phyloP scores from a whole-genome alignment of 2,888 invertebrate species.

The Pelosia muscerda region DNA sequence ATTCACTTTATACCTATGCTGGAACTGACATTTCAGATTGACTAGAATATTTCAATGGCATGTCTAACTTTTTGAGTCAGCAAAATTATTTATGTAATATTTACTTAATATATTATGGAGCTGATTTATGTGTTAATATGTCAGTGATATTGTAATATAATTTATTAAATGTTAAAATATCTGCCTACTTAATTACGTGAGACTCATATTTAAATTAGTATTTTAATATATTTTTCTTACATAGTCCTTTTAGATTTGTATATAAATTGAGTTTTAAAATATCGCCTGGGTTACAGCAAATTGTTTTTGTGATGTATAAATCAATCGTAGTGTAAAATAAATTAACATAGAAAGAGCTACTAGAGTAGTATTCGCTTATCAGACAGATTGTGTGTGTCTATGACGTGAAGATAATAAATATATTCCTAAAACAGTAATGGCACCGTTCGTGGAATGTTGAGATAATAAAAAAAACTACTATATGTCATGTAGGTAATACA shows the following conservation, averaged over 20 bases:
- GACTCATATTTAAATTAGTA: not conserved
- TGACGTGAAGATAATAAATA: conserved; percentile 13
- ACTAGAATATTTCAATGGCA: not conserved
- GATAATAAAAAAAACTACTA: conserved; percentile 12
- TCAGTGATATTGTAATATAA: not conserved
- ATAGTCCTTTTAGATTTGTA: not conserved
- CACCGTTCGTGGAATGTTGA: conserved; percentile 5
- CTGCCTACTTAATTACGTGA: not conserved
- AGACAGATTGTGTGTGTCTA: conserved; percentile 9
- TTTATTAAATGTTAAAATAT: not conserved
- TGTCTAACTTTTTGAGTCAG: not conserved
- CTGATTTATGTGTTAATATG: not conserved
- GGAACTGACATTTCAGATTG: too few species aligned
- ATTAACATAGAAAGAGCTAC: conserved; percentile 21
- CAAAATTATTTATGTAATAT: not conserved
- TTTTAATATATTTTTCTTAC: not conserved
- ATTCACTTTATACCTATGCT: not conserved
- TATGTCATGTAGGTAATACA: conserved; percentile 13
- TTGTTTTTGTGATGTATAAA: not conserved
- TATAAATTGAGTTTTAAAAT: not conserved
- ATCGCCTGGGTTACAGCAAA: not conserved
- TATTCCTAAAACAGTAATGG: conserved; percentile 16
- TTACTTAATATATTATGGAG: not conserved
- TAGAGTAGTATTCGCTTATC: conserved; percentile 18
- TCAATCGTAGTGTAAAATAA: conserved; percentile 5